Conservation (phyloP, 2,797 vertebrate genomes). For the Okamejei kenojei region DNA sequence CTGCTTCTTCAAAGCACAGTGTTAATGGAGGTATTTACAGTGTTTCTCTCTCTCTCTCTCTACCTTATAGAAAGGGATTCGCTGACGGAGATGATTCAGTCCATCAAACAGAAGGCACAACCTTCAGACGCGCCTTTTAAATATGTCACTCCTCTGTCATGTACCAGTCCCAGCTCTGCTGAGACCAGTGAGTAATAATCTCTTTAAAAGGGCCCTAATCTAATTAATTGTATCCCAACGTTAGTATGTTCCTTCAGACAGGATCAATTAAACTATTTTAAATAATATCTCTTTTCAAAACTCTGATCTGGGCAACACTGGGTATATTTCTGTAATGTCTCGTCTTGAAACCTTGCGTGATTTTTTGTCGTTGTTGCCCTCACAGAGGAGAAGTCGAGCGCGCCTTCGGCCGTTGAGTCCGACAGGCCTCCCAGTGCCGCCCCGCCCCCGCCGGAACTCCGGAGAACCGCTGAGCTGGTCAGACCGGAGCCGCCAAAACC, state of each 20-base stretch:
- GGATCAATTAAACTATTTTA: no score
- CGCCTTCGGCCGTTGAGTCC: slow-evolving; percentile 58
- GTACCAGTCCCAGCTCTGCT: slow-evolving; percentile 67
- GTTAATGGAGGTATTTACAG: slow-evolving; percentile 9
- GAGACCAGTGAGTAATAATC: slow-evolving; percentile 60
- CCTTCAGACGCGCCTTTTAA: slow-evolving; percentile 67
- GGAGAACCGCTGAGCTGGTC: slow-evolving; percentile 57
- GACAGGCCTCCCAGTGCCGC: slow-evolving; percentile 64
- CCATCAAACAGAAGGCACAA: slow-evolving; percentile 84
- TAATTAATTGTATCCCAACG: neutral
- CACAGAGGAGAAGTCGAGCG: slow-evolving; percentile 60
- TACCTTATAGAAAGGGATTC: slow-evolving; percentile 77
- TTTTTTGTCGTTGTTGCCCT: slow-evolving; percentile 40
- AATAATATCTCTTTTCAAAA: neutral
- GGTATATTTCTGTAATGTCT: no score
- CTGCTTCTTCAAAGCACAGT: slow-evolving; percentile 46
- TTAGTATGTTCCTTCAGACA: neutral
- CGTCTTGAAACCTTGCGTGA: neutral
- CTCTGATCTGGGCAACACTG: no score
- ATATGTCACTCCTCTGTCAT: slow-evolving; percentile 64
- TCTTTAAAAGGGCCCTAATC: neutral
- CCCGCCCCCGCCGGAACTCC: slow-evolving; percentile 58
- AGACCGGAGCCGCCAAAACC: slow-evolving; percentile 65
- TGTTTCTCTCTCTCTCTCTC: slow-evolving; percentile 37
- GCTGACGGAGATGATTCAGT: slow-evolving; percentile 81